Evolutionary conservation across 2,113 vertebrate species (phyloP), one percentile per base, ranked within the genome.

Genomic region (Trogon melanurus): DNA sequence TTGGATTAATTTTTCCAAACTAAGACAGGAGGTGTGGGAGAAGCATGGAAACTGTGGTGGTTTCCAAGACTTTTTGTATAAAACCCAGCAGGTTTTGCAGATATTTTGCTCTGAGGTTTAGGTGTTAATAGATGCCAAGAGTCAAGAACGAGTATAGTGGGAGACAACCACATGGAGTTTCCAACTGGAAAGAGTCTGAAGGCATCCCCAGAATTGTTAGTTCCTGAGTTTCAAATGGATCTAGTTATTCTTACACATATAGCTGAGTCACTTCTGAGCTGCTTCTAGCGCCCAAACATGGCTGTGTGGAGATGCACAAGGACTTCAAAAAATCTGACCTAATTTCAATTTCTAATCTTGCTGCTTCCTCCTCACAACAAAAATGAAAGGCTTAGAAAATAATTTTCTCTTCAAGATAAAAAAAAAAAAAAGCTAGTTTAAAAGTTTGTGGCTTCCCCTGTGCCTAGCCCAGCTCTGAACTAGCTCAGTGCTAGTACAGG

Each of bases 351-450:
- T 83, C 72, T 81, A 80, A 91, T 62, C 67, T 48, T 3, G 3
- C 23, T 91, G 21, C 8, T 88, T 12, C 4, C 23, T 93, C 10
- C 51, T 48, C n/a, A 23, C 29, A 93, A 73, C 6, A 86, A 84
- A 94, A 93, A 82, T 34, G 12, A 88, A 91, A 74, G 26, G 18
- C 20, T 85, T 89, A 50, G 34, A 70, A 93, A 93, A 92, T 67
- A 44, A 73, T 94, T 86, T 88, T 73, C 23, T 74, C 29, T 92
- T 83, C 78, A 58, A 48, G 16, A 66, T 54, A 26, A 65, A 81
- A 83, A 34, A 60, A 58, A 48, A 48, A 72, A 44, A 38, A 75
- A 61, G 8, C 11, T 32, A 76, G 25, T 69, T 91, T 57, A 75
- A 64, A 88, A 74, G 51, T 2, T 41, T 91, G 76, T 74, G 48